Evolutionary conservation across 2,888 invertebrate genomes (phyloP), one percentile per base, ranked within the genome.

Genomic region (Cyaniris semiargus): DNA sequence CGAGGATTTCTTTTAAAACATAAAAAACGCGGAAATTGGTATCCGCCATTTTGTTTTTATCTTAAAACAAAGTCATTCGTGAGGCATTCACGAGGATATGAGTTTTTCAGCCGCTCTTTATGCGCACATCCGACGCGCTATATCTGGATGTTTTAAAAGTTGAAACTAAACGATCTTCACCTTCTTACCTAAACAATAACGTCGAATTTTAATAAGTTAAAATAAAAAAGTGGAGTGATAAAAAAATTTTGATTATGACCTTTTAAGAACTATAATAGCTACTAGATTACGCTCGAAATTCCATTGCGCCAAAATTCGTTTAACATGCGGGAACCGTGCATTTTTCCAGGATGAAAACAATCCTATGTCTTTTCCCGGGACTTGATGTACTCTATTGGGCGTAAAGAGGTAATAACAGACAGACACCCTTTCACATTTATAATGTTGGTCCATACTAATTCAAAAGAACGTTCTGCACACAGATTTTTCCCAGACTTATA

Each of bases 41-140:
- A 66, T 18, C 66, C 66, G 66, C 27, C 27, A 66, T 66, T 31
- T 66, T 66, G 66, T 66, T 66, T 66, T 66, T 66, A 66, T 66
- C 66, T 66, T 66, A 66, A 66, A 66, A 66, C 66, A 66, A 66
- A 66, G 66, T 27, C 66, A 66, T 66, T 27, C 27, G 66, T 27
- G 66, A 15, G 66, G 66, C 66, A 15, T 66, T 66, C 66, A 66
- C 27, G 15, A 18, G 53, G 53, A 27, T 31, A 66, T 15, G 66
- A 66, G 66, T 66, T 66, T 66, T 31, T 66, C 66, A 66, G 66
- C 15, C 66, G 13, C 27, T 66, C 18, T 31, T 66, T 66, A 66
- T 66, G 27, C 66, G 10, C 66, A 66, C 66, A 66, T 66, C 66
- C 31, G 15, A 21, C 23, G 21, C n/a, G n/a, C n/a, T n/a, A n/a